Conservation (phyloP, 2,797 vertebrate species). For the Eulemur albifrons region DNA sequence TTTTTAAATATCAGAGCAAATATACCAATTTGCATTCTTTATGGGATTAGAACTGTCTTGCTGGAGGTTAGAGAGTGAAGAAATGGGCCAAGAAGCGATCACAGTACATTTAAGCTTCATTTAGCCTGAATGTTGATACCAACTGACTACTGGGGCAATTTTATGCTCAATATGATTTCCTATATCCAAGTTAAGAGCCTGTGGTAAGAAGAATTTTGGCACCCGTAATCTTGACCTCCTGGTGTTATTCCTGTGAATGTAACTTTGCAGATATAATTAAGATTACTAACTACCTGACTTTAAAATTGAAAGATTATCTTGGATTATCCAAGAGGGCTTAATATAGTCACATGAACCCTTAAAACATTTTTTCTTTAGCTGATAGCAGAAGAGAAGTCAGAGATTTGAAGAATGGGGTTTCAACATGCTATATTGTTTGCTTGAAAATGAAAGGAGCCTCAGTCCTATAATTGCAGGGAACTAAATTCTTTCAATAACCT, state of each 20-base stretch:
- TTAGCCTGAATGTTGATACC: not conserved
- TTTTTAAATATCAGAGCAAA: not conserved
- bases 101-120: not conserved
- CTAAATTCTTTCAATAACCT: not conserved
- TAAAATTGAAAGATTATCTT: not conserved
- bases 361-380: not conserved
- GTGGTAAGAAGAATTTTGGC: not conserved
- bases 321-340: not conserved
- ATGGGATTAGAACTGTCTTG: not conserved
- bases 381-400: not conserved
- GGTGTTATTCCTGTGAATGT: not conserved
- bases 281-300: not conserved
- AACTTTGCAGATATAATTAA: not conserved
- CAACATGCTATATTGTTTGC: not conserved
- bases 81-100: not conserved
- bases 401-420: not conserved
- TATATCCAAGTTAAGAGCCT: not conserved
- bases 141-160: not conserved
- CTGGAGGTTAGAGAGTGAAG: not conserved
- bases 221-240: not conserved
- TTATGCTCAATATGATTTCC: not conserved
- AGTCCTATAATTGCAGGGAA: not conserved
- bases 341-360: not conserved
- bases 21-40: not conserved
- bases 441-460: not conserved